phyloP scores from a whole-genome alignment of 2,797 vertebrate species.

The Brachyrhaphis roseni region DNA sequence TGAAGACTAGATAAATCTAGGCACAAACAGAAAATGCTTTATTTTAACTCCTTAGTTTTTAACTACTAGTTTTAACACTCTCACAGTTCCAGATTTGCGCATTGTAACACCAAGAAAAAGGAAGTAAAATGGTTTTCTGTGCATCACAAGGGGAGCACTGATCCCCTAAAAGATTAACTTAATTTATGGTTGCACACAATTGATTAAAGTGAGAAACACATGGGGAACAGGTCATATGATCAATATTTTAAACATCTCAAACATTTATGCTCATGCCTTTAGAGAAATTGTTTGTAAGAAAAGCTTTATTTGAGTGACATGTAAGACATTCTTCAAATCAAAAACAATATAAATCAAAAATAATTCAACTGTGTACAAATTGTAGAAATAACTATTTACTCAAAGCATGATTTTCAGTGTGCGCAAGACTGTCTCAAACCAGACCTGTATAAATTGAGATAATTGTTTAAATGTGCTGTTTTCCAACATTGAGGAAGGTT shows the following conservation, averaged over 20 bases:
- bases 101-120: background rate
- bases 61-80: background rate
- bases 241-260: background rate
- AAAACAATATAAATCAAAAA: background rate
- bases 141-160: background rate
- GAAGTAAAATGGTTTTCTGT: background rate
- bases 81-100: background rate
- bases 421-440: background rate
- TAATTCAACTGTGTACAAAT: background rate
- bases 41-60: background rate
- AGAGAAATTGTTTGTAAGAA: background rate
- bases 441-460: background rate
- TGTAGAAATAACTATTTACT: background rate
- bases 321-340: background rate
- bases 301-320: background rate
- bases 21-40: background rate
- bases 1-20: background rate
- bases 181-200: background rate
- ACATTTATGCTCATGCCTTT: background rate
- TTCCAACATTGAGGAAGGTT: background rate
- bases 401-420: background rate
- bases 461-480: slow-evolving; percentile 3
- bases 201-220: background rate
- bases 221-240: background rate
- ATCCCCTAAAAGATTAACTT: background rate